Conservation (phyloP, 2,888 invertebrate species). For the Trilocha varians region DNA sequence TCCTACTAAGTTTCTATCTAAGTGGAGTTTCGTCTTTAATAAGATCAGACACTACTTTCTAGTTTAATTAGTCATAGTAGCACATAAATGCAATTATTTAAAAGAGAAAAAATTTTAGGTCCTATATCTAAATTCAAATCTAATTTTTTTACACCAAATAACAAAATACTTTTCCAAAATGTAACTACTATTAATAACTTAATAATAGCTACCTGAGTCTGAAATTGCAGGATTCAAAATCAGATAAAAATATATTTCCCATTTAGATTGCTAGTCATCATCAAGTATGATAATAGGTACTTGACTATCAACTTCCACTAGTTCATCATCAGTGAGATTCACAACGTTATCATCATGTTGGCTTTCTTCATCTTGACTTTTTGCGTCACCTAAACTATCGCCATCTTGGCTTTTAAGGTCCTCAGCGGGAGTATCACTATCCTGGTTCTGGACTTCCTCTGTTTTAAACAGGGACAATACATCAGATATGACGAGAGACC, state of each 20-base stretch:
- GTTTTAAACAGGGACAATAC: slow-evolving; percentile 17
- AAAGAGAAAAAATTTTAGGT: too few relatives aligned
- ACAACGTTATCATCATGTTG: slow-evolving; percentile 20
- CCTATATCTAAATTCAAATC: too few relatives aligned
- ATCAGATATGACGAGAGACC: neutral
- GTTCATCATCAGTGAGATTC: slow-evolving; percentile 38
- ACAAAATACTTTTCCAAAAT: too few relatives aligned
- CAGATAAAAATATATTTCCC: neutral
- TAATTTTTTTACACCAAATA: too few relatives aligned
- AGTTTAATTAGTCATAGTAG: too few relatives aligned
- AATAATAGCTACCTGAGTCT: neutral
- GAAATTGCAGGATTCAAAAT: neutral
- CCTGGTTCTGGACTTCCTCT: slow-evolving; percentile 18
- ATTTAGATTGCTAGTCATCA: slow-evolving; percentile 18
- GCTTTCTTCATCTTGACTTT: too few relatives aligned
- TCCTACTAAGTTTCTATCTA: too few relatives aligned
- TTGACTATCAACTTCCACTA: slow-evolving; percentile 28
- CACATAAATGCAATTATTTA: too few relatives aligned
- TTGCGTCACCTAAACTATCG: neutral
- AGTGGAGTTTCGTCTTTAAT: too few relatives aligned
- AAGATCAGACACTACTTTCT: too few relatives aligned
- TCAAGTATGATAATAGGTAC: slow-evolving; percentile 40
- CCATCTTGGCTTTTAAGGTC: neutral
- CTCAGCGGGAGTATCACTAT: slow-evolving; percentile 1
- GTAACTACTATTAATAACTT: too few relatives aligned